phyloP scores from a whole-genome alignment of 2,797 vertebrate species.

The Buceros bicornis region DNA sequence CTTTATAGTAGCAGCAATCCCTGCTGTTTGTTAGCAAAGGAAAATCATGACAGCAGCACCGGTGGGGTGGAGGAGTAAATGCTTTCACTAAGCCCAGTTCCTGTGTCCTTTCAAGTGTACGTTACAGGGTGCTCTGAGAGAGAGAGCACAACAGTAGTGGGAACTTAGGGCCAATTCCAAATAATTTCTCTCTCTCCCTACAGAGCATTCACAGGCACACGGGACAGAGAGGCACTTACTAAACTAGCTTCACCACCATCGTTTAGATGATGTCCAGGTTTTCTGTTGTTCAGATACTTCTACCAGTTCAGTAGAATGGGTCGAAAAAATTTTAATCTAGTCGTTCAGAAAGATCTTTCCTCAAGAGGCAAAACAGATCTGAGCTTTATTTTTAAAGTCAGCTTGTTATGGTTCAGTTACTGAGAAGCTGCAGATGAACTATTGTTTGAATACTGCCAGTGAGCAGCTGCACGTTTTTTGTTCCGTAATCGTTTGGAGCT shows the following conservation, averaged over 20 bases:
- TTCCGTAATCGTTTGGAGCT: not conserved
- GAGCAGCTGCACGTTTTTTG: not conserved
- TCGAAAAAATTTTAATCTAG: not conserved
- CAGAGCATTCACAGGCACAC: not conserved
- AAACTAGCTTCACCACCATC: not conserved
- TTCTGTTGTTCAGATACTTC: not conserved
- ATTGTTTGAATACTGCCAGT: not conserved
- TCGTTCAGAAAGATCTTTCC: not conserved
- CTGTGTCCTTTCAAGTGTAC: not conserved
- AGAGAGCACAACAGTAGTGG: not conserved
- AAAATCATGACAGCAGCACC: not conserved
- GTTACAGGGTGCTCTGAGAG: not conserved
- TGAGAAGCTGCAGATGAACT: not conserved
- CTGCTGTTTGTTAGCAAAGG: not conserved
- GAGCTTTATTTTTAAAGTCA: not conserved
- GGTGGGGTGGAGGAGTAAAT: not conserved
- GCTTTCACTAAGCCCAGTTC: not conserved
- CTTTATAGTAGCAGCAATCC: not conserved
- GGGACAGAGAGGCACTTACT: not conserved
- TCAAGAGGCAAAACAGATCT: not conserved
- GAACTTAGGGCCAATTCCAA: not conserved
- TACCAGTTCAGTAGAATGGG: not conserved
- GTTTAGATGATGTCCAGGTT: not conserved
- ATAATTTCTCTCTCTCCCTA: not conserved
- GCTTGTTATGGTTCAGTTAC: not conserved